Percentiles rank a stretch among this genome's conserved stretches.
These are phyloP conservation scores for Ophion costatus DNA, from an alignment of 2,888 invertebrate species.

Conservation along the genomic window DNA sequence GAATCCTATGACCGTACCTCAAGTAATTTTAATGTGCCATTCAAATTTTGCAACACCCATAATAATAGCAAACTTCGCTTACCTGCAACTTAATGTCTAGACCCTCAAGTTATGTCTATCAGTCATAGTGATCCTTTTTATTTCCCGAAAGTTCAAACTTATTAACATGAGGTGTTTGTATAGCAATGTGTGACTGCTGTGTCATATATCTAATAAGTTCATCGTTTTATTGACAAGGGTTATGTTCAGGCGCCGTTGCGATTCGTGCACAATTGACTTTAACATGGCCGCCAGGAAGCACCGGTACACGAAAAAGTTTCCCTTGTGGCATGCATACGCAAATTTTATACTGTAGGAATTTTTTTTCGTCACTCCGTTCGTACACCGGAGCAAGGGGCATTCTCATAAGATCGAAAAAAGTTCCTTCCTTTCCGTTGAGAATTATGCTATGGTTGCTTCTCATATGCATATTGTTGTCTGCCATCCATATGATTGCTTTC, in stretches of 20 bases:
- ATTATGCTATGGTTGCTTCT: constrained; percentile 91
- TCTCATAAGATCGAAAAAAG: constrained; percentile 89
- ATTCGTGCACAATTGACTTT: constrained; percentile 87
- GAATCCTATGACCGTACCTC: too few relatives aligned
- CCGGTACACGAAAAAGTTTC: constrained; percentile 91
- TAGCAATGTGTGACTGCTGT: too few relatives aligned
- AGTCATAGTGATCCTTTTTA: too few relatives aligned
- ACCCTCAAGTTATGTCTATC: too few relatives aligned
- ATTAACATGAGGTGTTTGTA: too few relatives aligned
- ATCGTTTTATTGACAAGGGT: constrained; percentile 86
- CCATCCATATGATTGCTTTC: constrained; percentile 89
- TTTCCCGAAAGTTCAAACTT: too few relatives aligned
- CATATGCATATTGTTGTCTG: constrained; percentile 91
- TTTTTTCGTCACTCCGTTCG: constrained; percentile 76
- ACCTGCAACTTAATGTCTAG: too few relatives aligned
- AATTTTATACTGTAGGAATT: constrained; percentile 90
- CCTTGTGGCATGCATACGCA: constrained; percentile 96
- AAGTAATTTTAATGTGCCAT: too few relatives aligned
- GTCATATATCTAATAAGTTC: too few relatives aligned
- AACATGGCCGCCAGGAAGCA: constrained; percentile 85
- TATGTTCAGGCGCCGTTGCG: constrained; percentile 86
- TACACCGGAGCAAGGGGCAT: constrained; percentile 87
- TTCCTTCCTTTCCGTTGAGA: constrained; percentile 88
- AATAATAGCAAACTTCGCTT: too few relatives aligned
- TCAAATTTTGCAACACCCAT: too few relatives aligned